Evolutionary conservation across 2,888 invertebrate species (phyloP), one percentile per base, ranked within the genome.

Genomic region (Xylophagus ater): DNA sequence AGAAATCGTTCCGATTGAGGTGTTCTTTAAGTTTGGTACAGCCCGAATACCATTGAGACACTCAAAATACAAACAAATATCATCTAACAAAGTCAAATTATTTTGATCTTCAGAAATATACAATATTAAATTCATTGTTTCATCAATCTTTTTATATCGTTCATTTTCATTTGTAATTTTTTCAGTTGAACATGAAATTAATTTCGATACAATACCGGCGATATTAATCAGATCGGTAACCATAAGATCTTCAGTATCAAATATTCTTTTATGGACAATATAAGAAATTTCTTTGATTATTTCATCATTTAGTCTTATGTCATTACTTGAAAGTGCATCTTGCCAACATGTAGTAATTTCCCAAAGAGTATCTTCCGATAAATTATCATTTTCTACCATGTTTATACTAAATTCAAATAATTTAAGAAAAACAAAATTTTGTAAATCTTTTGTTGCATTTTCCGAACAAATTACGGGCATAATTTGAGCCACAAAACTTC

Each of bases 261-360:
- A 10, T 2, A 52, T 36, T 34, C 53, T 47, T 3, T 48, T 40
- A 4, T 57, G 51, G 0, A 60, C 51, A 28, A 57, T 54, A 13
- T 25, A 34, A 2, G 51, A 44, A 42, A 62, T 62, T 15, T 47
- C 47, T 2, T 45, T 14, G 6, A 63, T 31, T 10, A 62, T 35
- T 2, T 35, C 34, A 1, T 52, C 47, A 36, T 57, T 51, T 15
- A 59, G 51, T 21, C 47, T 42, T 14, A 65, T 55, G 36, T 62
- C 59, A 34, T 55, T 51, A 46, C 59, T 59, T 2, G 62, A 60
- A 4, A 73, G 47, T 6, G 68, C 67, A 56, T 73, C 73, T 52
- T 70, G 72, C 74, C 75, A 74, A 26, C 73, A 68, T 12, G 70
- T 67, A 14, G 67, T 69, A 25, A 69, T 60, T 58, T 74, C 75